These are phyloP conservation scores for Aporophyla lueneburgensis DNA, from an alignment of 2,888 invertebrate genomes.

Conservation along the genomic window DNA sequence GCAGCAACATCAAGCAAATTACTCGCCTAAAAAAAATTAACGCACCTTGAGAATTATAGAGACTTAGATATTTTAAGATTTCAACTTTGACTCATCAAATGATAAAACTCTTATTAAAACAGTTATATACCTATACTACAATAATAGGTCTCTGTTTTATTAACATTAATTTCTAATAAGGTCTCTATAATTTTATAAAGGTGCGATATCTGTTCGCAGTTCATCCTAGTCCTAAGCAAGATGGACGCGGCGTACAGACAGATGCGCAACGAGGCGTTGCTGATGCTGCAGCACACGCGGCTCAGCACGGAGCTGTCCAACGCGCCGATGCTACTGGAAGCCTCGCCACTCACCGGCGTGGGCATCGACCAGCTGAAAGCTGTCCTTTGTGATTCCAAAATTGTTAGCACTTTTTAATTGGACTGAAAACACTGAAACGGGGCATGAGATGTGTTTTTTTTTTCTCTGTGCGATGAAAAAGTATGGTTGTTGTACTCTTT, in stretches of 20 bases:
- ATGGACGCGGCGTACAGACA: constrained; percentile 97
- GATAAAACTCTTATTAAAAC: no score
- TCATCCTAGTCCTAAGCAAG: constrained; percentile 94
- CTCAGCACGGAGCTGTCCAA: constrained; percentile 93
- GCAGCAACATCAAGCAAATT: background rate
- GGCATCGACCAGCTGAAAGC: constrained; percentile 92
- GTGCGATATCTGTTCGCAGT: constrained; percentile 85
- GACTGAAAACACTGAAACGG: background rate
- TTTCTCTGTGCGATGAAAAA: background rate
- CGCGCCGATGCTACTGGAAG: constrained; percentile 93
- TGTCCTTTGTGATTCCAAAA: constrained; percentile 75
- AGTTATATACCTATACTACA: no score
- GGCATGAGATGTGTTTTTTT: background rate
- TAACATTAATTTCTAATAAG: no score
- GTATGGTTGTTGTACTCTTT: background rate
- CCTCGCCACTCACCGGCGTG: constrained; percentile 93
- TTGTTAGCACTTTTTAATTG: constrained; percentile 45
- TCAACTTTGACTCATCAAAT: no score
- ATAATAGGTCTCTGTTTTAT: no score
- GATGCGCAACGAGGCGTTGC: constrained; percentile 96
- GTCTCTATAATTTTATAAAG: no score
- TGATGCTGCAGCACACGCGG: constrained; percentile 95
- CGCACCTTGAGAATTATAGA: no score
- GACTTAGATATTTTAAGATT: no score
- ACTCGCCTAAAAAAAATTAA: no score